Conservation (phyloP, 2,888 invertebrate genomes). For the Pristionchus exspectatus region DNA sequence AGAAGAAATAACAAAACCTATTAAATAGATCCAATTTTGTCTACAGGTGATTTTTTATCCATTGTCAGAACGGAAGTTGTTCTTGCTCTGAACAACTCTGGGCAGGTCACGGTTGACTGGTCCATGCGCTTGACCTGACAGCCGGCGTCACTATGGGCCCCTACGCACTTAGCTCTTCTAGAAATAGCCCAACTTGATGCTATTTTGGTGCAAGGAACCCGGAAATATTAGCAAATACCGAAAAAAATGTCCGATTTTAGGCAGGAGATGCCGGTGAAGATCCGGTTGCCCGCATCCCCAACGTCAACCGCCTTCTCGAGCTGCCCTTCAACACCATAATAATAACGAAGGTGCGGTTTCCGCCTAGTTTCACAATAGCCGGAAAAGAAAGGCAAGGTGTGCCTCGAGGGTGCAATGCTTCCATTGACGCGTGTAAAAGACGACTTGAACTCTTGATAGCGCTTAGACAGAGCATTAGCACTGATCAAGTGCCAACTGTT, state of each 20-base stretch:
- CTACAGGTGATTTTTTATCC: background rate
- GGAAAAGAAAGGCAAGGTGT: background rate
- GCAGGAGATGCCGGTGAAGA: conserved; percentile 34
- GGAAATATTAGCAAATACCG: background rate
- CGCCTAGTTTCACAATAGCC: background rate
- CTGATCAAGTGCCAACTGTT: too few species aligned
- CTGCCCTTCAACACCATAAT: conserved; percentile 7
- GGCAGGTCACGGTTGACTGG: background rate
- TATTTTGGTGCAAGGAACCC: background rate
- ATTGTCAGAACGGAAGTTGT: background rate
- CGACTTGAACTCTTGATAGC: background rate
- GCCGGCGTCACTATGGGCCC: background rate
- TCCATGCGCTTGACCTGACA: background rate
- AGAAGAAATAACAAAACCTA: background rate
- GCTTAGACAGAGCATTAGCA: background rate
- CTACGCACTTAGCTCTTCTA: background rate
- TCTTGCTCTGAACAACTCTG: background rate
- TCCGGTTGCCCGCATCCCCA: background rate
- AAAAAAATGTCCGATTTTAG: background rate
- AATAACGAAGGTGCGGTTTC: conserved; percentile 32
- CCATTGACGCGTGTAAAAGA: too few species aligned
- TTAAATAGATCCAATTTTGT: background rate
- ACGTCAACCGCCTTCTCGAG: background rate
- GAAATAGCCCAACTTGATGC: background rate
- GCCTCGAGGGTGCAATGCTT: background rate